These are phyloP conservation scores for Characodon lateralis DNA, from an alignment of 2,797 vertebrate species.

Conservation along the genomic window DNA sequence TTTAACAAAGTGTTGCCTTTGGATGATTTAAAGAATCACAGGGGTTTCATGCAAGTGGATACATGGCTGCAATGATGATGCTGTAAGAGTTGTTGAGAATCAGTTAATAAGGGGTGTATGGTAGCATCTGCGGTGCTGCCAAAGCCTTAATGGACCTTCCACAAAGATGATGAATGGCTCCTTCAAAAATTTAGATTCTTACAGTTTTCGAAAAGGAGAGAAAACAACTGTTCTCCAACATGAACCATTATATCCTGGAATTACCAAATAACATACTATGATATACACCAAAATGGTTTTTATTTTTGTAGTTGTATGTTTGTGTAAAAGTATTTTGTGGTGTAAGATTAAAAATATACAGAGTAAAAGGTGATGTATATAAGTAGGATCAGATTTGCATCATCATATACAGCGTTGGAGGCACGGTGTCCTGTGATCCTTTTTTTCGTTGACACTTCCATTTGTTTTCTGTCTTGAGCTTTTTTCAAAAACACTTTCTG, in stretches of 20 bases:
- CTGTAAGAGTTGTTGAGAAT: not conserved
- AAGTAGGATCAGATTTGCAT: not conserved
- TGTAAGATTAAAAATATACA: not conserved
- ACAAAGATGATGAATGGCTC: not conserved
- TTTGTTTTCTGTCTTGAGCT: no score
- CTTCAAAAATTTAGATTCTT: not conserved
- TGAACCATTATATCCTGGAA: not conserved
- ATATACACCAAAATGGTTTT: not conserved
- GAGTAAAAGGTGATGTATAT: not conserved
- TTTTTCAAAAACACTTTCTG: not conserved
- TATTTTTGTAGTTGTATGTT: not conserved
- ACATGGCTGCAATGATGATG: not conserved
- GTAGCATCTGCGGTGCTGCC: slow-evolving; percentile 6
- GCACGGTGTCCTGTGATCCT: no score
- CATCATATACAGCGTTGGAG: not conserved
- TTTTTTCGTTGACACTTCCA: no score
- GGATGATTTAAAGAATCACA: not conserved
- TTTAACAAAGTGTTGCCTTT: not conserved
- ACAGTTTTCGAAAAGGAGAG: not conserved
- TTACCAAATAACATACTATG: not conserved
- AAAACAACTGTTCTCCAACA: not conserved
- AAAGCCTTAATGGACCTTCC: not conserved
- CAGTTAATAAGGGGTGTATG: not conserved
- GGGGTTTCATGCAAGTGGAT: not conserved
- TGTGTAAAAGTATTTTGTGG: not conserved